Evolutionary conservation across 2,888 invertebrate genomes (phyloP), one percentile per base, ranked within the genome.

Genomic region (Chirona hameri): DNA sequence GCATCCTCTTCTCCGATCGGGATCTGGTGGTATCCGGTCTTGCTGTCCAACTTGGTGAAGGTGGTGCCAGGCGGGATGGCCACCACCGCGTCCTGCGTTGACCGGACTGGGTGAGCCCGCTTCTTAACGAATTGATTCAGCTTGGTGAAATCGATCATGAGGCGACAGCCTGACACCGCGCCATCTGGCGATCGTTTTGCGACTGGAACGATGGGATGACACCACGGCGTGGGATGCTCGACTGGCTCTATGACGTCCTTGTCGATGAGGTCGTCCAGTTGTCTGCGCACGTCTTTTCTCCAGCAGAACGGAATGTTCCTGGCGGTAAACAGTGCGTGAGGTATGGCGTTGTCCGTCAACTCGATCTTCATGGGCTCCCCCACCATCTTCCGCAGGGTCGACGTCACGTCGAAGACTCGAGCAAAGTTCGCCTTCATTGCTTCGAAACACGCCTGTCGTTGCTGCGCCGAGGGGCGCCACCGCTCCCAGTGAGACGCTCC

Each of bases 21-120:
- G 21, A 82, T 39, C 31, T 82, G 80, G 57, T 39, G 79, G 21
- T 82, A 82, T 2, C 81, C 82, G n/a, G 60, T n/a, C 29, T 52
- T 48, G 80, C 57, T 24, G 52, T 82, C 76, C 31, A 80, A 24
- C n/a, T 80, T 81, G n/a, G 65, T 82, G 82, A 65, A 65, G 21
- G 12, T 27, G 24, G 4, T 9, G 12, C 39, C 48, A 5, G 80
- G n/a, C 14, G 10, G 12, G 80, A 83, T 60, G 52, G 52, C 72
- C 27, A 0, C 39, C 12, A 81, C 15, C 14, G 9, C 76, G 29
- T 39, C 76, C 3, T 21, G 29, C n/a, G 72, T 48, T 12, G 46
- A n/a, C 1, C n/a, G 18, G 14, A 15, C 24, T 2, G 31, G 39
- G 46, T 31, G 24, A 0, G 39, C 21, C 4, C 39, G 24, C 29